A percentile compares a stretch with the other conserved stretches of the same genome.
These are phyloP conservation scores for Aplodontia rufa DNA, from an alignment of 2,113 vertebrate species.

Conservation along the genomic window DNA sequence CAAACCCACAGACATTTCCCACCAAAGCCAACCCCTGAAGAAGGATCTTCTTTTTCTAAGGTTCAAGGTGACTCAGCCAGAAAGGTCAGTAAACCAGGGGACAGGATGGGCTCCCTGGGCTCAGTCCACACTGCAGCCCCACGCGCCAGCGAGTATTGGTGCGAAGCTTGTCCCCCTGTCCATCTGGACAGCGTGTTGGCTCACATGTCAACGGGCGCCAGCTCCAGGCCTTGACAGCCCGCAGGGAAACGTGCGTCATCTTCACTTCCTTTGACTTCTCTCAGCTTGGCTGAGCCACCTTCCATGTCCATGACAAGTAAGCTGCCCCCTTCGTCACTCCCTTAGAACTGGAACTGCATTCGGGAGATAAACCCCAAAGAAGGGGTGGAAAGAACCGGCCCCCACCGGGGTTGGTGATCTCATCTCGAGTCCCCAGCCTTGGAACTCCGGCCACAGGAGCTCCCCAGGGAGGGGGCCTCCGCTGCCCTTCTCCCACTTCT, in stretches of 20 bases:
- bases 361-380: background rate
- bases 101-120: background rate
- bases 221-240: too few relatives aligned
- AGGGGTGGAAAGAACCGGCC: background rate
- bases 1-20: background rate
- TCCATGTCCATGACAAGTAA: accelerated
- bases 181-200: accelerated
- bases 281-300: accelerated
- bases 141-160: too few relatives aligned
- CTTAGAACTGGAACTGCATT: too few relatives aligned
- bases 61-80: background rate
- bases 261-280: background rate
- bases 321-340: background rate
- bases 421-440: too few relatives aligned
- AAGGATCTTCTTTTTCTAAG: background rate
- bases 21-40: background rate
- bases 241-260: too few relatives aligned
- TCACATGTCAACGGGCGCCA: too few relatives aligned
- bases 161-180: background rate
- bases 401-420: accelerated
- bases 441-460: too few relatives aligned
- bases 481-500: accelerated
- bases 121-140: too few relatives aligned
- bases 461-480: too few relatives aligned
- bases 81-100: accelerated